Evolutionary conservation across 2,113 vertebrate genomes (phyloP).

Genomic region (Casuarius casuarius): DNA sequence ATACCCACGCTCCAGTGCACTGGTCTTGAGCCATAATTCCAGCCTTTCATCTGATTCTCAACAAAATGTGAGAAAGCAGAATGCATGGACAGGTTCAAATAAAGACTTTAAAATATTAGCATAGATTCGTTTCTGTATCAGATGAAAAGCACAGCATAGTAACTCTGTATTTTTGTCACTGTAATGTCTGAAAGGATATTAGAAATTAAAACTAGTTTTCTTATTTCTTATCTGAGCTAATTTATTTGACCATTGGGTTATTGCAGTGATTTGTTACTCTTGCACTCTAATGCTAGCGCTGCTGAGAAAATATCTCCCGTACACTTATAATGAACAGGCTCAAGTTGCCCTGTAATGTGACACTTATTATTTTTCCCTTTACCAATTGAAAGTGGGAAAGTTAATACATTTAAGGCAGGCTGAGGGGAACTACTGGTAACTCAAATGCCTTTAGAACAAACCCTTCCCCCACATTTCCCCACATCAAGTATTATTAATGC

Average conservation of each 20-base stretch:
- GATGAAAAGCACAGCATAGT: not conserved
- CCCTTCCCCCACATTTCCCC: not conserved
- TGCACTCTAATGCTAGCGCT: not conserved
- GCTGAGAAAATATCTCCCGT: not conserved
- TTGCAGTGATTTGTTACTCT: not conserved
- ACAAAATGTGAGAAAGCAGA: not conserved
- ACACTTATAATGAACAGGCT: not conserved
- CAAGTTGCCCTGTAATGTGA: slow-evolving; percentile 15
- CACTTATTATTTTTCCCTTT: slow-evolving; percentile 10
- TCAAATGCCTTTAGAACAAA: not conserved
- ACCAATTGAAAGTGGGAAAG: not conserved
- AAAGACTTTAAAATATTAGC: not conserved
- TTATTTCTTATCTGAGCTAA: not conserved
- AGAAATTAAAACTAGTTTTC: not conserved
- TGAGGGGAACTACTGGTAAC: not conserved
- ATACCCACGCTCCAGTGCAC: not conserved
- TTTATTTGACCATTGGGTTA: not conserved
- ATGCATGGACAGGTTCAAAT: not conserved
- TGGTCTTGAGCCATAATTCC: not conserved
- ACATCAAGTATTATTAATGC: not conserved
- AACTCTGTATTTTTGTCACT: not conserved
- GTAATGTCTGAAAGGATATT: not conserved
- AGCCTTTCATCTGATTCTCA: not conserved
- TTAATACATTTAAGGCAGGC: not conserved
- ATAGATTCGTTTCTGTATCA: not conserved